Base-by-base conservation (phyloP, 2,888 invertebrate genomes). In the Thalpophila matura region DNA sequence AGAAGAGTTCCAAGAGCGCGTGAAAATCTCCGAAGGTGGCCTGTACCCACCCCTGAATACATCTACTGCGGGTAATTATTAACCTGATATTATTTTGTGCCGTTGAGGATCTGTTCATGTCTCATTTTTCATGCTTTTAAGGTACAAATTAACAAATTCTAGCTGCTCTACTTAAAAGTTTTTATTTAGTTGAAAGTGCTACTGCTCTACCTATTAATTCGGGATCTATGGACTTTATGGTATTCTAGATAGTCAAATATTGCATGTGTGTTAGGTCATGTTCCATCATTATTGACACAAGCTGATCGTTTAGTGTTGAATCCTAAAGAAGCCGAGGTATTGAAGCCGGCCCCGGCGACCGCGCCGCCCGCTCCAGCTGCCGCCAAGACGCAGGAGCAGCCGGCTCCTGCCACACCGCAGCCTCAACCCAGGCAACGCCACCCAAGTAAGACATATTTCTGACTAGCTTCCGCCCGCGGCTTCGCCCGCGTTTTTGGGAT, bases 31-130 rank as follows among this genome's bases (percentile, higher is more conserved):
- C 3, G 85, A 84, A 4, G 84, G 85, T 0, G 80, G 67, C 54
- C 67, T 93, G 10, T 94, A 95, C 67, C 94, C 94, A 1, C 88
- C 91, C 0, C 82, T 94, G 10, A 89, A 93, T 55, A 45, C 83
- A 14, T 85, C 90, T 18, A 89, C 93, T 62, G 92, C 94, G 59
- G 93, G 94, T 94, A 85, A 82, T 53, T 74, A 56, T 58, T 45
- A 24, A 22, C 4, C 1, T 35, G 12, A 45, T 10, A 4, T 6
- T 20, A 9, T 42, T 38, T 35, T 43, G 33, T 37, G 33, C 29
- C 57, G 47, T 47, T 55, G 6, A 27, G 2, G 24, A 46, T 59
- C 31, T 50, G 27, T 47, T 43, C 10, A 4, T 33, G 31, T 40
- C 4, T 45, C 73, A 72, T 73, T 64, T 37, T 35, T n/a, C 24